Percentiles rank a stretch among this genome's conserved stretches.
Conservation (phyloP, 2,113 vertebrate genomes). For the Propithecus coquereli region DNA sequence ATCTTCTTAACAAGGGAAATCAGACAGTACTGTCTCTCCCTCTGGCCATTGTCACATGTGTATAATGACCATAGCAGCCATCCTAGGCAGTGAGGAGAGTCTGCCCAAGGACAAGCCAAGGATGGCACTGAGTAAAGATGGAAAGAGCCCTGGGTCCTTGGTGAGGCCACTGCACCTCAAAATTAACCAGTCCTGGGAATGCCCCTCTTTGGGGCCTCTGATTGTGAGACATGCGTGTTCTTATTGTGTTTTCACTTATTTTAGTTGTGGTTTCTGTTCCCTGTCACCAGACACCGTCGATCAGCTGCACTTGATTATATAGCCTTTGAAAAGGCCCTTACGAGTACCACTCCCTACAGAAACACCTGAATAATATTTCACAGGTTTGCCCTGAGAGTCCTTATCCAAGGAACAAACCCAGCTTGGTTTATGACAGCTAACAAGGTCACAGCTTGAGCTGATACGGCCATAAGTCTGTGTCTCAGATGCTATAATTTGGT, state of each 20-base stretch:
- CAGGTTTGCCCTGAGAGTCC: background rate
- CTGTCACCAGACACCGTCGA: background rate
- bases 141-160: background rate
- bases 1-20: background rate
- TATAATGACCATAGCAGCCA: fast-evolving
- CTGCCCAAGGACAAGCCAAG: background rate
- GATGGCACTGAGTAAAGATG: background rate
- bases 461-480: background rate
- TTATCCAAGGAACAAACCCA: background rate
- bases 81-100: background rate
- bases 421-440: background rate
- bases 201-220: background rate
- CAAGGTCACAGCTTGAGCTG: conserved; percentile 50
- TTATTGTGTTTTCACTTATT: background rate
- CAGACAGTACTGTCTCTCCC: background rate
- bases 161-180: background rate
- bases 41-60: background rate
- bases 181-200: background rate
- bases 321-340: background rate
- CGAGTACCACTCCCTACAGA: background rate
- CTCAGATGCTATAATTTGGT: conserved; percentile 38
- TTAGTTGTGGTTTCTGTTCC: background rate
- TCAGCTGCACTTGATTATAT: background rate
- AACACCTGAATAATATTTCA: background rate
- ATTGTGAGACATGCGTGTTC: background rate